These are phyloP conservation scores for Watersipora subatra DNA, from an alignment of 1,140 invertebrate species.

Conservation along the genomic window DNA sequence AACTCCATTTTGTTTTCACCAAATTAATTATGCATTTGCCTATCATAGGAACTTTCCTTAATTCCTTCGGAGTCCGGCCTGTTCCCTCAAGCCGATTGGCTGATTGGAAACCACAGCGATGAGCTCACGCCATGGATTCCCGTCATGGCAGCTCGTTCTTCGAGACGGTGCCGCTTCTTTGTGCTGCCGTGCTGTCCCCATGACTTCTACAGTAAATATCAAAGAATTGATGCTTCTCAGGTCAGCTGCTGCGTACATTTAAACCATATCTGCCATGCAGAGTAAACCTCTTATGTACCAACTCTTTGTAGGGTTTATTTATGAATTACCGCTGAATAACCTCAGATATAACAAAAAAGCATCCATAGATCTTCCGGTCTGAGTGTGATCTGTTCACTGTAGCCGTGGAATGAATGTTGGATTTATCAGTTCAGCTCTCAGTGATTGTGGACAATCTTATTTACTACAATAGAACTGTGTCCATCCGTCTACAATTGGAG, in stretches of 20 bases:
- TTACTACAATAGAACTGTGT: no score
- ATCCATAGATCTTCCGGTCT: no score
- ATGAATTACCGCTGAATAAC: not conserved
- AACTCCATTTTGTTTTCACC: no score
- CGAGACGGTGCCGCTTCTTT: slow-evolving; percentile 55
- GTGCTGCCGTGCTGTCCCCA: slow-evolving; percentile 84
- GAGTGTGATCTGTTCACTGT: no score
- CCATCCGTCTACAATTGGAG: no score
- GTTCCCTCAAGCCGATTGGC: slow-evolving; percentile 71
- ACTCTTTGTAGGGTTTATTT: no score
- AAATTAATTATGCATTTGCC: not conserved
- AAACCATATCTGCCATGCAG: no score
- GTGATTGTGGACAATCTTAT: no score
- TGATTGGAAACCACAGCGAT: slow-evolving; percentile 97
- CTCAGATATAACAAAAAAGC: not conserved
- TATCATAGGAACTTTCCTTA: slow-evolving; percentile 44
- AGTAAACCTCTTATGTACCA: no score
- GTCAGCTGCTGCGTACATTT: no score
- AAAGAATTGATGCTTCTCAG: slow-evolving; percentile 8
- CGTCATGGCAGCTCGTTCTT: slow-evolving; percentile 62
- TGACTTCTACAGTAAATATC: slow-evolving; percentile 73
- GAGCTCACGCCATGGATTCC: slow-evolving; percentile 96
- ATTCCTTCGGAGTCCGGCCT: slow-evolving; percentile 53
- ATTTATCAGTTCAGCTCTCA: no score
- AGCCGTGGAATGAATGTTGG: no score